phyloP scores from a whole-genome alignment of 1,140 invertebrate species.

The Rhysida immarginata region DNA sequence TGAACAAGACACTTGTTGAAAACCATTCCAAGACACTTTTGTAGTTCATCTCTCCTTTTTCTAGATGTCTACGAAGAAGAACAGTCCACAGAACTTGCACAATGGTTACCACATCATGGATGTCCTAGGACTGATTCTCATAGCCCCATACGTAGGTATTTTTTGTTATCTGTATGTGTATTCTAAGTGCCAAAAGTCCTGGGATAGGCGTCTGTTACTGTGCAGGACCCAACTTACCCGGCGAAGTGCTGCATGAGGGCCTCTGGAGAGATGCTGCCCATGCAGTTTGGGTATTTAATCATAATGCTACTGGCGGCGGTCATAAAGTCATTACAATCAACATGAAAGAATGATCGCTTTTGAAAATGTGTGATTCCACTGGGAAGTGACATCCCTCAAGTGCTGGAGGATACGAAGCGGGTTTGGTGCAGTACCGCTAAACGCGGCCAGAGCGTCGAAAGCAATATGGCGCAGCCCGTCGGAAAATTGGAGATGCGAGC shows the following conservation, averaged over 20 bases:
- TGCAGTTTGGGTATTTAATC: not conserved
- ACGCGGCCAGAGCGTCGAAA: too few species aligned
- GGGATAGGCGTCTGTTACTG: too few species aligned
- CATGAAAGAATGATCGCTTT: too few species aligned
- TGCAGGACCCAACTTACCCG: too few species aligned
- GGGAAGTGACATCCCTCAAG: too few species aligned
- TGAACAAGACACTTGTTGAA: not conserved
- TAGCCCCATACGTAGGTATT: not conserved
- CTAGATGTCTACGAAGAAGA: not conserved
- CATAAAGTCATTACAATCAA: too few species aligned
- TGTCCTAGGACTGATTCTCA: not conserved
- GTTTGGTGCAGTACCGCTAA: too few species aligned
- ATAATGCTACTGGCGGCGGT: too few species aligned
- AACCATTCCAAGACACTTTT: not conserved
- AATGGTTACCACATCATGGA: not conserved
- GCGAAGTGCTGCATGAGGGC: not conserved
- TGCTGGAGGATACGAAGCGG: too few species aligned
- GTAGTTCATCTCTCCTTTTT: not conserved
- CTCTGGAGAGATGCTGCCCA: not conserved
- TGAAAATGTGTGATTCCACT: too few species aligned
- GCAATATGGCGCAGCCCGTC: too few species aligned
- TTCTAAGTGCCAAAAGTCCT: not conserved
- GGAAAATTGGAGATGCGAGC: too few species aligned
- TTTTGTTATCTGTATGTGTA: not conserved
- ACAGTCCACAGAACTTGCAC: not conserved